Percentiles rank a stretch among this genome's conserved stretches.
These are phyloP conservation scores for Parnassius smintheus DNA, from an alignment of 2,888 invertebrate species.

Conservation along the genomic window DNA sequence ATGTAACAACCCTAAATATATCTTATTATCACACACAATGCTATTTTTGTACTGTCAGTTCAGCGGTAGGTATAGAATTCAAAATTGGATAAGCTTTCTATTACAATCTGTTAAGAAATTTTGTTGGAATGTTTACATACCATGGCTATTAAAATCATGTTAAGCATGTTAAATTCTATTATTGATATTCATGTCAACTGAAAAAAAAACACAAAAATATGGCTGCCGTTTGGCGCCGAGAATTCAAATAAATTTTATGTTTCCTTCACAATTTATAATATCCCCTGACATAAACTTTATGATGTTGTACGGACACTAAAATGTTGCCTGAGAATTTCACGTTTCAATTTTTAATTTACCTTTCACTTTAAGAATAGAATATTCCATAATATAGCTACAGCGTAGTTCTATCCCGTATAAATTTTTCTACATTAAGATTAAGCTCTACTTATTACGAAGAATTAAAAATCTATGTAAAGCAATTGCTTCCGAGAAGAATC, in stretches of 20 bases:
- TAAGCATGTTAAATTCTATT: not conserved
- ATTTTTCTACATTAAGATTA: too few relatives aligned
- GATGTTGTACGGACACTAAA: conserved; percentile 24
- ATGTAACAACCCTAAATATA: too few relatives aligned
- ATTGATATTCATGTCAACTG: conserved; percentile 5
- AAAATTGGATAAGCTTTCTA: too few relatives aligned
- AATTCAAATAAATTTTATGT: conserved; percentile 25
- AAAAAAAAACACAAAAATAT: conserved; percentile 4
- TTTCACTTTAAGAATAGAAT: conserved; percentile 7
- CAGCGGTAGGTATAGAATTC: too few relatives aligned
- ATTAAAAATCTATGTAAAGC: not conserved
- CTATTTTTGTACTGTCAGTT: too few relatives aligned
- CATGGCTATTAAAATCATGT: too few relatives aligned
- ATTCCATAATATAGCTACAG: too few relatives aligned
- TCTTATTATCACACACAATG: too few relatives aligned
- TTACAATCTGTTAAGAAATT: too few relatives aligned
- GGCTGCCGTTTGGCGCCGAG: conserved; percentile 18
- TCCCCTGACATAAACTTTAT: conserved; percentile 25
- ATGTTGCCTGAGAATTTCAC: conserved; percentile 18
- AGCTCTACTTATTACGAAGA: too few relatives aligned
- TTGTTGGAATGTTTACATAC: not conserved
- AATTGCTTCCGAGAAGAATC: not conserved
- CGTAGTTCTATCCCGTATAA: too few relatives aligned
- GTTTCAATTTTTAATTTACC: conserved; percentile 9
- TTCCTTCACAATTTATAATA: conserved; percentile 24